A percentile compares a stretch with the other conserved stretches of the same genome.
These are phyloP conservation scores for Psittacula derbiana DNA, from an alignment of 2,797 vertebrate genomes.

Conservation along the genomic window DNA sequence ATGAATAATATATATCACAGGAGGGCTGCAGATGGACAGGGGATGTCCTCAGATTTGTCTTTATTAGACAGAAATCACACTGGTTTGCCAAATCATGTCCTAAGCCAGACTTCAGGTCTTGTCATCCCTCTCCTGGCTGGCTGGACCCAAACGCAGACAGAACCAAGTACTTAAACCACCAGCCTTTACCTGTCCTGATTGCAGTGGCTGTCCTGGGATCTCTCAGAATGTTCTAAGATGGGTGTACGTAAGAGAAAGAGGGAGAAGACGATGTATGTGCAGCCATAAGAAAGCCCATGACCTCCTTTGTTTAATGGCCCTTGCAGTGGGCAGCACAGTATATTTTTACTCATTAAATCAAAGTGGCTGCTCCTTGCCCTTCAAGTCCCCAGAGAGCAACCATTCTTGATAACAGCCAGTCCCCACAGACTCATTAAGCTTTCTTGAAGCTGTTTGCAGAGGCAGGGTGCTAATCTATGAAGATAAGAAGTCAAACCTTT, in stretches of 20 bases:
- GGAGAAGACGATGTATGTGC: not conserved
- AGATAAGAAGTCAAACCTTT: conserved; percentile 71
- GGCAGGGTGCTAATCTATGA: conserved; percentile 66
- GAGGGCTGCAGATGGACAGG: not conserved
- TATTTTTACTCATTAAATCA: conserved; percentile 47
- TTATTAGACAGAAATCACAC: not conserved
- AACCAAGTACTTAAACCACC: not conserved
- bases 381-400: conserved; percentile 2
- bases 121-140: not conserved
- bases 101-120: not conserved
- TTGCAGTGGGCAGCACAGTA: conserved; percentile 9
- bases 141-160: not conserved
- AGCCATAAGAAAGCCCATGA: not conserved
- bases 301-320: not conserved
- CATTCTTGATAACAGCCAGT: conserved; percentile 13
- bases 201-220: not conserved
- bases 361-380: conserved; percentile 36
- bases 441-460: conserved; percentile 60
- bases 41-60: not conserved
- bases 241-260: not conserved
- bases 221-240: not conserved
- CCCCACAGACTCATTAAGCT: conserved; percentile 37
- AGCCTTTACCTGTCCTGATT: not conserved
- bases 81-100: not conserved
- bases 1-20: not conserved